Evolutionary conservation across 1,140 invertebrate genomes (phyloP).

Genomic region (roundworm (Caenorhabditis elegans)): WBcel235 BX284602.5:8486501-8487000

Average conservation of each 20-base stretch:
- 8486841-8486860: slow-evolving; percentile 75
- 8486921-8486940: slow-evolving; percentile 54
- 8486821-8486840: slow-evolving; percentile 71
- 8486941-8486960: not conserved
- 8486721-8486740: slow-evolving; percentile 71
- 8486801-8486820: slow-evolving; percentile 75
- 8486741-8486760: slow-evolving; percentile 72
- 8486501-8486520: slow-evolving; percentile 51
- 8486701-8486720: not conserved
- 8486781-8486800: slow-evolving; percentile 76
- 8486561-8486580: slow-evolving; percentile 54
- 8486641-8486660: slow-evolving; percentile 61
- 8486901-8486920: slow-evolving; percentile 71
- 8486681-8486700: not conserved
- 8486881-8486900: slow-evolving; percentile 69
- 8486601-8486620: slow-evolving; percentile 54
- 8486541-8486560: slow-evolving; percentile 54
- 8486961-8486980: not conserved
- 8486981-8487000: no score
- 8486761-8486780: slow-evolving; percentile 74
- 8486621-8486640: slow-evolving; percentile 59
- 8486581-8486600: slow-evolving; percentile 54
- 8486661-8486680: slow-evolving; percentile 26
- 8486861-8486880: slow-evolving; percentile 75
- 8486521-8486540: slow-evolving; percentile 53